Conservation (phyloP, 2,888 invertebrate species). For the Cryptus armator region DNA sequence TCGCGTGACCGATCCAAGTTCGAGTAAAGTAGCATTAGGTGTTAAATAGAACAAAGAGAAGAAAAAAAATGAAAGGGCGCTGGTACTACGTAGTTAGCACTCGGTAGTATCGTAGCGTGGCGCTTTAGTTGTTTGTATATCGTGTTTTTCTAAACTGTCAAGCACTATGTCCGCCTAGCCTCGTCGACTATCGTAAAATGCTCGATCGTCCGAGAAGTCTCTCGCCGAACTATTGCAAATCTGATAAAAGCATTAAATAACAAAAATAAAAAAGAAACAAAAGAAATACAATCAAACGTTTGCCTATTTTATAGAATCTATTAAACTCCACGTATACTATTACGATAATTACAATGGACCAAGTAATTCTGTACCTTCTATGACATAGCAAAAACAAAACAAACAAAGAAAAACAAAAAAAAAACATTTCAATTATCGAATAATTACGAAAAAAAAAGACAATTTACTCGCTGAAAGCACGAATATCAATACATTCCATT, state of each 20-base stretch:
- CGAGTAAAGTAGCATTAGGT: slow-evolving; percentile 78
- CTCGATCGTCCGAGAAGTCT: slow-evolving; percentile 54
- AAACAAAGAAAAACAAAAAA: slow-evolving; percentile 42
- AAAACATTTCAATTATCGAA: slow-evolving; percentile 41
- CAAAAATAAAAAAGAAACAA: slow-evolving; percentile 33
- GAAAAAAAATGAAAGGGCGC: slow-evolving; percentile 76
- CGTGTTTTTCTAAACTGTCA: slow-evolving; percentile 82
- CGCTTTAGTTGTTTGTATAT: slow-evolving; percentile 84
- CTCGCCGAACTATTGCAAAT: slow-evolving; percentile 3
- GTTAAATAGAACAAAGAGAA: slow-evolving; percentile 66
- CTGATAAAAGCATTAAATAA: slow-evolving; percentile 20
- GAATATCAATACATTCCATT: slow-evolving; percentile 63
- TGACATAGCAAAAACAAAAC: slow-evolving; percentile 56
- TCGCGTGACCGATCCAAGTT: slow-evolving; percentile 79
- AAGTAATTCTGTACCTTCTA: slow-evolving; percentile 67
- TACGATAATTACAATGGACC: slow-evolving; percentile 69
- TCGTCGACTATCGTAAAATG: slow-evolving; percentile 66
- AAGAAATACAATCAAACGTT: slow-evolving; percentile 45
- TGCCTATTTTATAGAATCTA: slow-evolving; percentile 63
- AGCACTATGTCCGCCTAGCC: slow-evolving; percentile 75
- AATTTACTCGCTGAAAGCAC: slow-evolving; percentile 43
- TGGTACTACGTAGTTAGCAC: slow-evolving; percentile 81
- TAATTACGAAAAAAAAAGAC: slow-evolving; percentile 38
- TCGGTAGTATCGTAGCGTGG: slow-evolving; percentile 81
- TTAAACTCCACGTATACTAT: slow-evolving; percentile 62